A percentile compares a stretch with the other conserved stretches of the same genome.
phyloP scores from a whole-genome alignment of 2,888 invertebrate species.

The Diplolepis rosae region DNA sequence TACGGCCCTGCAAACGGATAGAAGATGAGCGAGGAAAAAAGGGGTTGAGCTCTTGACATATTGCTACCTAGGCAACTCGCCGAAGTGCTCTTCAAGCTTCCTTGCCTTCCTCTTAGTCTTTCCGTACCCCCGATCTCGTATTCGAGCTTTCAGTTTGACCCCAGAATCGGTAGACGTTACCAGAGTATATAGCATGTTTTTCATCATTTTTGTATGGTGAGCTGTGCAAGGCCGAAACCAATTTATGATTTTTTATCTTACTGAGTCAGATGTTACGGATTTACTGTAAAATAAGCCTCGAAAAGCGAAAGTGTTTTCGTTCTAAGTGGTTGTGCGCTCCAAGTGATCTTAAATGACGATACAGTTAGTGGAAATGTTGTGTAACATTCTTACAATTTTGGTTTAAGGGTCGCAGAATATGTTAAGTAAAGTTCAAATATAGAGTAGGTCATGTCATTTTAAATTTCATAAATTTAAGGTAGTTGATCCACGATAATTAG shows the following conservation, averaged over 20 bases:
- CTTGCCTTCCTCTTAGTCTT: conserved; percentile 44
- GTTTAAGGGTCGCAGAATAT: neutral
- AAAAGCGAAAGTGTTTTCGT: neutral
- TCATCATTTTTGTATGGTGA: conserved; percentile 15
- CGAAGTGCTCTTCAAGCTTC: conserved; percentile 62
- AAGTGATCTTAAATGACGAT: conserved; percentile 12
- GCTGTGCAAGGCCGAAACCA: neutral
- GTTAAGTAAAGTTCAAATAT: neutral
- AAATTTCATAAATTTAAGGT: neutral
- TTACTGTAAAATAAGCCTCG: neutral
- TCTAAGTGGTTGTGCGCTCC: conserved; percentile 12
- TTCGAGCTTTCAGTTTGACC: conserved; percentile 50
- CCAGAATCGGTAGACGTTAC: conserved; percentile 51
- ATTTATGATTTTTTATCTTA: neutral
- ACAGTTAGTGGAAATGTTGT: neutral
- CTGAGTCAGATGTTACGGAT: neutral
- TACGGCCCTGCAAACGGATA: conserved; percentile 16
- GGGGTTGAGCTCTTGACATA: conserved; percentile 68
- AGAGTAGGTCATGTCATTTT: neutral
- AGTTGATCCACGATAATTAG: too few species aligned
- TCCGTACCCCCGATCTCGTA: conserved; percentile 39
- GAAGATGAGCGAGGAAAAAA: conserved; percentile 46
- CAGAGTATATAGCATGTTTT: conserved; percentile 40
- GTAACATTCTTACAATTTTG: neutral
- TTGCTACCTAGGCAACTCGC: conserved; percentile 71